These are phyloP conservation scores for Seriola rivoliana DNA, from an alignment of 2,113 vertebrate genomes.

Conservation along the genomic window DNA sequence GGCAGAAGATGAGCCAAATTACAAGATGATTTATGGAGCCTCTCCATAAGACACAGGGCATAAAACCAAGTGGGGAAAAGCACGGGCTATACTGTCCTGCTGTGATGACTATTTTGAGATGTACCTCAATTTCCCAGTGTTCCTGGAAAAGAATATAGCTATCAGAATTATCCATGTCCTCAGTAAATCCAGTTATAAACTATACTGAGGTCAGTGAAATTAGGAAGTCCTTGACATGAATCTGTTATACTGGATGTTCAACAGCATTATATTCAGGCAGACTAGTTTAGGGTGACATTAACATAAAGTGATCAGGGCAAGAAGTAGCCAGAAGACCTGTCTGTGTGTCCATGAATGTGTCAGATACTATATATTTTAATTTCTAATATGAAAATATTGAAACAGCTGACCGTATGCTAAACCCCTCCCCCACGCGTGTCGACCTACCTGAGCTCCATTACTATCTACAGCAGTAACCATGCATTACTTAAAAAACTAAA, in stretches of 20 bases:
- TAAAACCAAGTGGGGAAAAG: constrained; percentile 51
- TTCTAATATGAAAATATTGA: neutral
- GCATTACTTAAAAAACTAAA: neutral
- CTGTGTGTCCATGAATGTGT: neutral
- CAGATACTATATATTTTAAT: neutral
- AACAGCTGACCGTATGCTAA: neutral
- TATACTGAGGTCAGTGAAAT: neutral
- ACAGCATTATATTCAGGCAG: neutral
- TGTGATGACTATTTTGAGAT: constrained; percentile 47
- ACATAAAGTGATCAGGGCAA: neutral
- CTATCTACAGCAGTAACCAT: neutral
- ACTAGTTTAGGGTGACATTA: neutral
- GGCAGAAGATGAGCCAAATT: constrained; percentile 69
- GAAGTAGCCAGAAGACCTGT: neutral
- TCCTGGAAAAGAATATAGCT: neutral
- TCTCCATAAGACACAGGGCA: constrained; percentile 43
- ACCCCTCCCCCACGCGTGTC: neutral
- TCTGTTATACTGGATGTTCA: neutral
- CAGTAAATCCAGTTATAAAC: neutral
- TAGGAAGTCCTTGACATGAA: constrained; percentile 20
- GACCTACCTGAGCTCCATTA: neutral
- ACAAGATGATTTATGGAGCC: constrained; percentile 75
- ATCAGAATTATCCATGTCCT: neutral
- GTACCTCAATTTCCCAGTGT: constrained; percentile 33
- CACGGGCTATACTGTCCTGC: constrained; percentile 17